These are phyloP conservation scores for Parasteatoda lunata DNA, from an alignment of 2,888 invertebrate genomes.

Conservation along the genomic window DNA sequence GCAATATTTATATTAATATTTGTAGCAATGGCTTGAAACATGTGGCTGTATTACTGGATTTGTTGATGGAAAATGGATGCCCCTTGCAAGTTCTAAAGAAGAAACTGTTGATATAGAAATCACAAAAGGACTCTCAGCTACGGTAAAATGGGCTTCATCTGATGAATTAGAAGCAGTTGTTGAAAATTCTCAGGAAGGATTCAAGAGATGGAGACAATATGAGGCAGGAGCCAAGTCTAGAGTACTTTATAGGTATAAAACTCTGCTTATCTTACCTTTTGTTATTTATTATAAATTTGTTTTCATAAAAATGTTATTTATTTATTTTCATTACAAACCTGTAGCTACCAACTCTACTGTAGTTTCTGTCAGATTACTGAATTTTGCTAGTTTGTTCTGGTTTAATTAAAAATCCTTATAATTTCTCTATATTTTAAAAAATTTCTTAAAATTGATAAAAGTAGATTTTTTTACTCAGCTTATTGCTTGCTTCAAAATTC, in stretches of 20 bases:
- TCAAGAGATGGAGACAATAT: neutral
- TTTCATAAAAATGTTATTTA: too few relatives aligned
- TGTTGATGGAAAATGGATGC: slow-evolving; percentile 27
- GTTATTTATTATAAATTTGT: too few relatives aligned
- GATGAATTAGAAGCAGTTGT: neutral
- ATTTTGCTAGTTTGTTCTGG: too few relatives aligned
- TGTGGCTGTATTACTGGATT: slow-evolving; percentile 30
- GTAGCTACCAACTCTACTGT: too few relatives aligned
- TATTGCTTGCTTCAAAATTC: too few relatives aligned
- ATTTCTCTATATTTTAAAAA: too few relatives aligned
- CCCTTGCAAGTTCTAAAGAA: neutral
- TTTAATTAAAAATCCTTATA: too few relatives aligned
- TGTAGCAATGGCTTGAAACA: slow-evolving; percentile 32
- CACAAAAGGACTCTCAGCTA: neutral
- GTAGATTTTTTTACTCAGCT: too few relatives aligned
- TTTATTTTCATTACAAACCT: too few relatives aligned
- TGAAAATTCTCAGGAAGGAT: neutral
- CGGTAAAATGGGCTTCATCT: neutral
- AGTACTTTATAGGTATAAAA: neutral
- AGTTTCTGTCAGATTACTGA: too few relatives aligned
- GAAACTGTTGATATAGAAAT: neutral
- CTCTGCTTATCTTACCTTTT: neutral
- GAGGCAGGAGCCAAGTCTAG: neutral
- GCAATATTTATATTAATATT: neutral
- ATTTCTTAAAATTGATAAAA: too few relatives aligned